A percentile compares a stretch with the other conserved stretches of the same genome.
These are phyloP conservation scores for Cichladusa arquata DNA, from an alignment of 2,113 vertebrate species.

Conservation along the genomic window DNA sequence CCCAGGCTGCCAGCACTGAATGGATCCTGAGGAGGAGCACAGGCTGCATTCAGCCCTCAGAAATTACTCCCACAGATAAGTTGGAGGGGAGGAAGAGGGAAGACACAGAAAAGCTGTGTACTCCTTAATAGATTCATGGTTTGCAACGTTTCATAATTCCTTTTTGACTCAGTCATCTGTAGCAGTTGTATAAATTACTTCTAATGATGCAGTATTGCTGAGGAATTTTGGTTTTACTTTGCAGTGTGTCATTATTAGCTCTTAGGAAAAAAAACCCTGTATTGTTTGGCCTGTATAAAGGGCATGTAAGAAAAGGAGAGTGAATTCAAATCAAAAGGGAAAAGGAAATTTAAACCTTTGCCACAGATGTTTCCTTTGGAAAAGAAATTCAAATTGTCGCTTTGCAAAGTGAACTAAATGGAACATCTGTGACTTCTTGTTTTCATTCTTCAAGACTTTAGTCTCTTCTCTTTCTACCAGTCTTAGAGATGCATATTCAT, in stretches of 20 bases:
- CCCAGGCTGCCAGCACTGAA: neutral
- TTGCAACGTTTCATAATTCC: neutral
- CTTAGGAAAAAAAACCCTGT: neutral
- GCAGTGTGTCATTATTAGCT: conserved; percentile 15
- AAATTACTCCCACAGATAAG: neutral
- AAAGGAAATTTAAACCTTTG: conserved; percentile 33
- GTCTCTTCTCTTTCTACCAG: neutral
- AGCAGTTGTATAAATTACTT: conserved; percentile 8
- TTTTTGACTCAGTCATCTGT: conserved; percentile 13
- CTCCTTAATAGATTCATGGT: neutral
- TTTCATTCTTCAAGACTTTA: neutral
- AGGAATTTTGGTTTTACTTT: neutral
- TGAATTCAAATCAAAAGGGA: neutral
- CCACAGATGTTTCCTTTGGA: conserved; percentile 19
- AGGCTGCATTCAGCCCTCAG: neutral
- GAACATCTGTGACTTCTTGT: conserved; percentile 37
- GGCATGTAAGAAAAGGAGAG: neutral
- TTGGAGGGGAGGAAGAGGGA: neutral
- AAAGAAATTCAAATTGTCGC: neutral
- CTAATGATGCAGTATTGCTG: neutral
- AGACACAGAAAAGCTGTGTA: neutral
- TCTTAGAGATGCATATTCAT: neutral
- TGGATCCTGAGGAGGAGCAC: neutral
- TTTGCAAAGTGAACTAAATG: conserved; percentile 32
- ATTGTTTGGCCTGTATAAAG: neutral